phyloP scores from a whole-genome alignment of 2,888 invertebrate genomes.

The Serripes groenlandicus region DNA sequence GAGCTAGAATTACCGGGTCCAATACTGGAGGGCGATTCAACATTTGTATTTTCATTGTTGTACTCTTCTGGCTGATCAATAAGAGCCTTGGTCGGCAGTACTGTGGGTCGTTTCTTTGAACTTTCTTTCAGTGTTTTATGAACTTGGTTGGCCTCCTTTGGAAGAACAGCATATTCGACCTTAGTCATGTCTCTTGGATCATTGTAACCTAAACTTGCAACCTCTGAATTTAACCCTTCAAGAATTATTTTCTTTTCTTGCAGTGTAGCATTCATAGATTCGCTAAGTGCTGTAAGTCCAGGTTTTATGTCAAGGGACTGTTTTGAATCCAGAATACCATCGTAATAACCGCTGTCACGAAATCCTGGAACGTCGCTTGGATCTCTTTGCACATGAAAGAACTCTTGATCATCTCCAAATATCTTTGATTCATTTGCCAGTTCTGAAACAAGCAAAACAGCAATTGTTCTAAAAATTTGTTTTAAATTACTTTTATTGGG shows the following conservation, averaged over 20 bases:
- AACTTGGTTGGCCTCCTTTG: neutral
- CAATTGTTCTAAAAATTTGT: neutral
- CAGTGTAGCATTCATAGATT: neutral
- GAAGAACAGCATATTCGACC: neutral
- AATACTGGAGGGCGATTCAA: slow-evolving; percentile 44
- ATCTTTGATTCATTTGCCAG: slow-evolving; percentile 57
- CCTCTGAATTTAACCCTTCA: neutral
- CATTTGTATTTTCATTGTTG: neutral
- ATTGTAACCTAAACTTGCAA: neutral
- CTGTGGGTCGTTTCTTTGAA: neutral
- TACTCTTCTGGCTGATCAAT: neutral
- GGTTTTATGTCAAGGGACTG: slow-evolving; percentile 18
- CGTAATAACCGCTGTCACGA: slow-evolving; percentile 67
- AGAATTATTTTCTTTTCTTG: slow-evolving; percentile 17
- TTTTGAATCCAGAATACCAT: slow-evolving; percentile 42
- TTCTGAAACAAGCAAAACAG: slow-evolving; percentile 32
- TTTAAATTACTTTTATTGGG: too few species aligned
- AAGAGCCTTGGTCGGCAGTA: neutral
- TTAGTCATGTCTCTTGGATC: neutral
- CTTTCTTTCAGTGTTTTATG: neutral
- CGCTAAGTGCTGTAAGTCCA: slow-evolving; percentile 1
- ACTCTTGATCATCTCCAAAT: slow-evolving; percentile 63
- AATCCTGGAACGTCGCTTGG: slow-evolving; percentile 44
- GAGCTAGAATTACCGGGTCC: slow-evolving; percentile 39
- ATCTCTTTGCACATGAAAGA: slow-evolving; percentile 58